These are phyloP conservation scores for Papio anubis DNA, from an alignment of 2,113 vertebrate species.

Conservation along the genomic window DNA sequence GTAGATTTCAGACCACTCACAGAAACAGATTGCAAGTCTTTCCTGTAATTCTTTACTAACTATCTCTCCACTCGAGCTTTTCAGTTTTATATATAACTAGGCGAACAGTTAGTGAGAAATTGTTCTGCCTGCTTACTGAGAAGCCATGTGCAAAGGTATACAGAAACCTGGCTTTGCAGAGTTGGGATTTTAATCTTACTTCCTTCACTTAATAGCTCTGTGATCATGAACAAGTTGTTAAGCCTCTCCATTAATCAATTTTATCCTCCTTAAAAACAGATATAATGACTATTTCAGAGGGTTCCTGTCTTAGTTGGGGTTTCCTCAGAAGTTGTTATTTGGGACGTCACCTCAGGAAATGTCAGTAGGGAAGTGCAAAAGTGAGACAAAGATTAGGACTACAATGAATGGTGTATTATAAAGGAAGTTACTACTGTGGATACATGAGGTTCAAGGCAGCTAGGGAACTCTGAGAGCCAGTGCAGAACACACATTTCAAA, in stretches of 20 bases:
- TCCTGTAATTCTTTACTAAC: neutral
- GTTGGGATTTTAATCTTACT: neutral
- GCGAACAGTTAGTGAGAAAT: neutral
- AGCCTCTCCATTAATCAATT: neutral
- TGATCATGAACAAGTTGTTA: neutral
- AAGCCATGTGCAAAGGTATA: neutral
- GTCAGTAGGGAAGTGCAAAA: neutral
- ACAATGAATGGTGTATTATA: neutral
- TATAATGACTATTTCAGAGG: neutral
- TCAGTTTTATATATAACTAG: neutral
- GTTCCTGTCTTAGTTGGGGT: neutral
- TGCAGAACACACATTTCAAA: neutral
- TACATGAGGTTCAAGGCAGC: neutral
- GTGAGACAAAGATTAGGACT: neutral
- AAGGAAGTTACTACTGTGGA: neutral
- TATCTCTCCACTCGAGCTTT: neutral
- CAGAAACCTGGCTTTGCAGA: neutral
- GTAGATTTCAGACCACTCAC: conserved; percentile 10
- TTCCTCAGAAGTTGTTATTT: neutral
- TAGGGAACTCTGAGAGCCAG: neutral
- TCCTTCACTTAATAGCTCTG: neutral
- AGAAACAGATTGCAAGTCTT: neutral
- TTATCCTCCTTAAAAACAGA: conserved; percentile 14
- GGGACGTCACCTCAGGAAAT: neutral
- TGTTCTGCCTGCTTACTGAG: neutral